phyloP scores from a whole-genome alignment of 2,797 vertebrate species.

The Trematomus bernacchii region DNA sequence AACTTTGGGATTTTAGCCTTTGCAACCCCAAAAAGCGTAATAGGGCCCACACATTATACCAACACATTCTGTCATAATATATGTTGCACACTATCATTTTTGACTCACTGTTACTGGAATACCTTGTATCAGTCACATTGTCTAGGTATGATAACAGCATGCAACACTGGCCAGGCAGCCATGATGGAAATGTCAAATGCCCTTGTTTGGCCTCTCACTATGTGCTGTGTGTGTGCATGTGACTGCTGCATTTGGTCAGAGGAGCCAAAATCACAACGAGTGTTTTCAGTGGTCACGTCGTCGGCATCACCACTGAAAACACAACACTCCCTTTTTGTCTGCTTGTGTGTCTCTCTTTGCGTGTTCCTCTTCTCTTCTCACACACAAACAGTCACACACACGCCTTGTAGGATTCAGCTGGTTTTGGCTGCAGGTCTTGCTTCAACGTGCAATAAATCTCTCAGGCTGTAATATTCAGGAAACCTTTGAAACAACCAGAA shows the following conservation, averaged over 20 bases:
- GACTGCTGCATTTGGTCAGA: conserved; percentile 25
- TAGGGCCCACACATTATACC: too few species aligned
- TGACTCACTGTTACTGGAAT: conserved; percentile 22
- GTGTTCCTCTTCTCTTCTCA: neutral
- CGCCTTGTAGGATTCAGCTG: conserved; percentile 44
- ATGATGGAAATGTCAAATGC: conserved; percentile 70
- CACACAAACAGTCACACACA: conserved; percentile 11
- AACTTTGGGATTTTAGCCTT: too few species aligned
- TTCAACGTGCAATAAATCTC: conserved; percentile 75
- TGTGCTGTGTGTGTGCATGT: neutral
- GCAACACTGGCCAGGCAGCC: conserved; percentile 24
- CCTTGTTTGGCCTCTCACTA: conserved; percentile 34
- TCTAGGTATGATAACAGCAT: conserved; percentile 26
- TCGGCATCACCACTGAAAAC: conserved; percentile 34
- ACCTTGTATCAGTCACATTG: conserved; percentile 54
- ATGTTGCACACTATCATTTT: too few species aligned
- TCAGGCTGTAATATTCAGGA: conserved; percentile 76
- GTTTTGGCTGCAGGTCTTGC: conserved; percentile 65
- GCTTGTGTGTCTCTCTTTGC: conserved; percentile 7
- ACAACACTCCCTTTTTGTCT: conserved; percentile 30
- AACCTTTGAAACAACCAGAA: conserved; percentile 85
- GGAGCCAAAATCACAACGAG: conserved; percentile 39
- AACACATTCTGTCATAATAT: too few species aligned
- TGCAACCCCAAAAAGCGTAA: too few species aligned
- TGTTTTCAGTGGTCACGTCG: conserved; percentile 36